Base-by-base conservation (phyloP, 1,140 invertebrate species). In the Odontomachus brunneus region DNA sequence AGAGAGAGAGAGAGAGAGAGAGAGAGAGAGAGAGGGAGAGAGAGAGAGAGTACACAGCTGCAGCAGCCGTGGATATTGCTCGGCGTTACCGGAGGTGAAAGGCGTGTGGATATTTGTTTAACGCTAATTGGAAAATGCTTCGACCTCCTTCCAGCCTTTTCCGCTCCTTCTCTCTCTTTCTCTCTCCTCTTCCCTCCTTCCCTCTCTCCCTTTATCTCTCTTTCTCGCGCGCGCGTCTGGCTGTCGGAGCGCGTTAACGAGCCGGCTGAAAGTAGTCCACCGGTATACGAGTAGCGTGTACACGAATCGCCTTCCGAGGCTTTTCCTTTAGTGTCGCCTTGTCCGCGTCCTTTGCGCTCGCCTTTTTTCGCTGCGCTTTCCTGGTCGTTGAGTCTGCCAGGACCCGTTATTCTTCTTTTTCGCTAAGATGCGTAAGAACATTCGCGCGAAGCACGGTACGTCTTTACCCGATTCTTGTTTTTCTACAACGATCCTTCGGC, bases 111-210 rank as follows among this genome's bases (percentile, higher is more conserved):
- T 90, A 90, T 90, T 91, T 90, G 89, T 90, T 90, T 89, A 89
- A 91, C 84, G 89, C 86, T 91, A 91, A 91, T 91, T 91, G 89
- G 89, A 90, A 90, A 90, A 90, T 88, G 88, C 89, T 86, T 90
- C 83, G 72, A 71, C 74, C 75, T 88, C 75, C 76, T 65, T 53
- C 55, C 55, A 81, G 74, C 74, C 55, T 69, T 65, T 57, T 49
- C 38, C 51, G 59, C 62, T 66, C 67, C 65, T 62, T 66, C 55
- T 80, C 62, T 87, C 84, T 53, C 57, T 57, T 80, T 75, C 66
- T 71, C 51, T 75, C 78, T 82, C 60, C 74, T 48, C 62, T 57
- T 55, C 48, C 38, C 51, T 51, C 62, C 60, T 62, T 59, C 55
- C 62, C 55, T 80, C 62, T 55, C 59, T 57, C 83, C 67, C 66